Base-by-base conservation (phyloP, 2,113 vertebrate species). In the Misgurnus mizolepis region DNA sequence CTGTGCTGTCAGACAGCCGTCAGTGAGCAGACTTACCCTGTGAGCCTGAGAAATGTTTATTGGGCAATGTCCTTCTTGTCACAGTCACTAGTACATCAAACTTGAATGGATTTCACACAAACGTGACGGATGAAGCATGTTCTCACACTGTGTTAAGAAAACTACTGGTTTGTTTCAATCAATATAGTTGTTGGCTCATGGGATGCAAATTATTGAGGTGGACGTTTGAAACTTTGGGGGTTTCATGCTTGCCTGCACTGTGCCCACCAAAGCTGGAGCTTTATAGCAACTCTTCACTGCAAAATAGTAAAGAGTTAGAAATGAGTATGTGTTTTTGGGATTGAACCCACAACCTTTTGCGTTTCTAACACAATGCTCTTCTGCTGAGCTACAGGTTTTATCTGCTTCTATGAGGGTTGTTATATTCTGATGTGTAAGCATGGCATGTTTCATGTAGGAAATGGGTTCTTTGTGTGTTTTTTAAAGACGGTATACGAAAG, bases 71-170 rank as follows among this genome's bases (percentile, higher is more conserved):
- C 71, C 39, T 27, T 74, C 6, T 61, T 61, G 40, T 60, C 71
- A 74, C 12, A 8, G 55, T 58, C 17, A 53, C 50, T 53, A 53
- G 50, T 53, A 9, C 53, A 58, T 68, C 66, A 45, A 58, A 78
- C 43, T 53, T n/a, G 41, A 41, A 9, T 56, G 8, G 47, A 10
- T 34, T 55, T 12, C 17, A 43, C 41, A 22, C 39, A 68, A 60
- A 56, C 64, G 58, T 67, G 76, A 27, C 58, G 45, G n/a, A 78
- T 58, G 34, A 78, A 68, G 50, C 50, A 68, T 34, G 55, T 67
- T 58, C 76, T 78, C 50, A 58, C 39, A 58, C 4, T 39, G 6
- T 22, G n/a, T 18, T 68, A 18, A 12, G 50, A 65, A 67, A 41
- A 58, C 58, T 2, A 78, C 39, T 15, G 43, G 50, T 18, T 67